Conservation (phyloP, 2,113 vertebrate species). For the Syngnathoides biaculeatus region DNA sequence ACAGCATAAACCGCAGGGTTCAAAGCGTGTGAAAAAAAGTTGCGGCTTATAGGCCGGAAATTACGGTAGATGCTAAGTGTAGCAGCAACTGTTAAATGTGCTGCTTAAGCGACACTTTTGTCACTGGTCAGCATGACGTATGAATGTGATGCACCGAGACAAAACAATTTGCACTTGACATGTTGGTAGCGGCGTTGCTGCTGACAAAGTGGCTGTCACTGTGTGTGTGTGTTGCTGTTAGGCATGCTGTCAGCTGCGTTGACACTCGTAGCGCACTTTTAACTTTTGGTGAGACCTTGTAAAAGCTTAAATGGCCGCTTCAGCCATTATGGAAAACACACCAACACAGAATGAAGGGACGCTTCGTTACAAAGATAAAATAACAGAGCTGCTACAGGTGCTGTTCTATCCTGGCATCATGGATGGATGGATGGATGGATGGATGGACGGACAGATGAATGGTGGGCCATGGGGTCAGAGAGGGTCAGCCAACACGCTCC, state of each 20-base stretch:
- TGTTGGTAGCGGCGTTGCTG: conserved; percentile 54
- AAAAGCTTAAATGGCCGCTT: conserved; percentile 5
- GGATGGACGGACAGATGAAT: conserved; percentile 34
- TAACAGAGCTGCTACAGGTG: too few species aligned
- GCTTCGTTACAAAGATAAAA: not conserved
- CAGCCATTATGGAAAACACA: conserved; percentile 4
- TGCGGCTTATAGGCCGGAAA: too few species aligned
- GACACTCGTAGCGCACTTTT: conserved; percentile 45
- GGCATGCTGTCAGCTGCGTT: conserved; percentile 55
- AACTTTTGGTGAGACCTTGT: conserved; percentile 51
- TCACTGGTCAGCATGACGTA: not conserved
- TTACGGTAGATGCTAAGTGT: not conserved
- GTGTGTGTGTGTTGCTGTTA: conserved; percentile 15
- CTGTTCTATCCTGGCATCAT: too few species aligned
- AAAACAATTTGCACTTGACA: conserved; percentile 6
- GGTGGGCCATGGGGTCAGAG: conserved; percentile 32
- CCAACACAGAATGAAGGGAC: not conserved
- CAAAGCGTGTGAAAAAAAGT: too few species aligned
- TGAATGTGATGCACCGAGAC: conserved; percentile 4
- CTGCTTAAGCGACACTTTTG: not conserved
- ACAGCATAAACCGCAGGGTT: too few species aligned
- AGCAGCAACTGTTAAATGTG: not conserved
- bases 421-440: conserved; percentile 8
- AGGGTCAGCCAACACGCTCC: conserved; percentile 34
- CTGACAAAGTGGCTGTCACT: conserved; percentile 57